Percentiles rank a stretch among this genome's conserved stretches.
Evolutionary conservation across 2,113 vertebrate species (phyloP).

Genomic region (Eclectus roratus): DNA sequence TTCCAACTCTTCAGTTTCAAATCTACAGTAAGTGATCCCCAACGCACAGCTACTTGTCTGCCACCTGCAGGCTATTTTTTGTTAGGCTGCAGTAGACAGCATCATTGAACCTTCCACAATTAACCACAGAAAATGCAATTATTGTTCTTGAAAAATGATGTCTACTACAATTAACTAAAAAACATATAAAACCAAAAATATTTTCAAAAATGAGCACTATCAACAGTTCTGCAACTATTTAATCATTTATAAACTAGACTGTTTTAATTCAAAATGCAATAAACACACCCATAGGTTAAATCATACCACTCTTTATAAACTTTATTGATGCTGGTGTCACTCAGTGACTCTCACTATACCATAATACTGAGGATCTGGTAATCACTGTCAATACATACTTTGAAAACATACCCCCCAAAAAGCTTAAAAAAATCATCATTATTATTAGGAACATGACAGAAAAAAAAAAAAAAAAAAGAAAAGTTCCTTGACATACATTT

Average conservation of each 20-base stretch:
- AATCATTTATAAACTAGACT: not conserved
- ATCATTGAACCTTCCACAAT: not conserved
- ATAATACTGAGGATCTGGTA: not conserved
- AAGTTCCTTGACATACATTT: not conserved
- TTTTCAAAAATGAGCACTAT: not conserved
- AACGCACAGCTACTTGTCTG: not conserved
- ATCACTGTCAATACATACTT: not conserved
- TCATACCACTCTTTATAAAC: not conserved
- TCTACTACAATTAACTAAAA: not conserved
- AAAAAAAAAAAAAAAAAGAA: too few species aligned
- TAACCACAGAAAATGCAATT: not conserved
- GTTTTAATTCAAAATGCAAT: not conserved
- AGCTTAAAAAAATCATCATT: not conserved
- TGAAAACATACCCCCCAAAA: not conserved
- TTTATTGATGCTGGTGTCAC: not conserved
- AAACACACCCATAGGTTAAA: not conserved
- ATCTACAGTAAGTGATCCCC: not conserved
- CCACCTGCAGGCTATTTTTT: slow-evolving; percentile 26
- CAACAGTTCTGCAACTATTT: not conserved
- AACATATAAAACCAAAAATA: not conserved
- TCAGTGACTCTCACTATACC: not conserved
- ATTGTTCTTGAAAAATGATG: not conserved
- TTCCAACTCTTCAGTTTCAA: not conserved
- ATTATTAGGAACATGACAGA: not conserved
- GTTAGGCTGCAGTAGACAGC: not conserved